Evolutionary conservation across 2,113 vertebrate genomes (phyloP), one percentile per base, ranked within the genome.

Genomic region (Bubo bubo): DNA sequence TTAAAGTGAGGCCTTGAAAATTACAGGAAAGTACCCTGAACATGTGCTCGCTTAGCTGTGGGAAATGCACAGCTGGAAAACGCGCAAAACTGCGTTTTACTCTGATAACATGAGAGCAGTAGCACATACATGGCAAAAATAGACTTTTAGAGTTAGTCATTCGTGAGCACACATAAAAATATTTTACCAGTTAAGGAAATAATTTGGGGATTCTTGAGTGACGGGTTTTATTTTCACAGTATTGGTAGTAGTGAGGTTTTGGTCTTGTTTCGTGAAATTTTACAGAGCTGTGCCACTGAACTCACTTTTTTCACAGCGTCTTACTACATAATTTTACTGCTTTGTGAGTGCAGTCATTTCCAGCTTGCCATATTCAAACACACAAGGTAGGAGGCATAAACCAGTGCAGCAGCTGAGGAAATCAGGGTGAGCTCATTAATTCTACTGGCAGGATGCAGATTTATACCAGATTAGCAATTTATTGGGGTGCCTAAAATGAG

Each of bases 41-140:
- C 90, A 84, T 86, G 76, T 94, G 95, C 79, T 80, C 2, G 0
- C 50, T 83, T 75, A 76, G 92, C 97, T 94, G 66, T 98, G 98
- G 97, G 98, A 98, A 98, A 94, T 17, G 81, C 96, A 67, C 98
- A 94, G 98, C 98, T 98, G 98, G 95, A 72, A 87, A 86, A 96
- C 84, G 67, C 26, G 8, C 77, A 30, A 45, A 67, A 15, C 71
- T 62, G 63, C 81, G 3, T 30, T 90, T 67, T 28, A 22, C 76
- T 70, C 49, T 22, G 88, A 81, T 92, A 92, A 74, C 34, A 0
- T 6, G 32, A 85, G 83, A 83, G 52, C 71, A 86, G 77, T 4
- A 64, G 58, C 12, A 43, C 30, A 45, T 59, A 8, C 12, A 52
- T 11, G 41, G 52, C 80, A 67, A 52, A 62, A 63, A 60, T 3